A percentile compares a stretch with the other conserved stretches of the same genome.
Conservation (phyloP, 92 coral and sea anemone species). For the Phymanthus crucifer region DNA sequence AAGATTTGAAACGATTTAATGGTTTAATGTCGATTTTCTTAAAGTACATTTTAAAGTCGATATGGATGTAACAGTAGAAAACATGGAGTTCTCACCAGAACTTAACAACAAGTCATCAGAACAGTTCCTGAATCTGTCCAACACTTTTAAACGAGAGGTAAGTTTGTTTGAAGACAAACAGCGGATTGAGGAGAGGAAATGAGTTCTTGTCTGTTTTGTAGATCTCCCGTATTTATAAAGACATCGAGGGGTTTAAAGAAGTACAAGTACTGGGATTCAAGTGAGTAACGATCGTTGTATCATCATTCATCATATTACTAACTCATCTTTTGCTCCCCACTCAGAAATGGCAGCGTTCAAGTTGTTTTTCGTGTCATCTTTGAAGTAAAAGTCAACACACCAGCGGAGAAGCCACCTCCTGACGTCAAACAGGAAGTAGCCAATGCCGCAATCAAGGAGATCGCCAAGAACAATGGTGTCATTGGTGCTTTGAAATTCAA, state of each 20-base stretch:
- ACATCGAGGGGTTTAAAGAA: not conserved
- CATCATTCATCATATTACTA: too few species aligned
- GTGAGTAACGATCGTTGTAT: not conserved
- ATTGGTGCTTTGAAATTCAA: conserved; percentile 2
- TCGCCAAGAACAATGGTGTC: conserved; percentile 10
- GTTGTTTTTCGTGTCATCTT: conserved; percentile 6
- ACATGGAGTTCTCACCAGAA: conserved; percentile 4
- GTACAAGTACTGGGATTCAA: not conserved
- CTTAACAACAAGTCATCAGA: conserved; percentile 13
- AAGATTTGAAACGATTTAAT: not conserved
- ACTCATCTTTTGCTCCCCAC: not conserved
- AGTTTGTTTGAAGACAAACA: not conserved
- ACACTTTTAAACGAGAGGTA: conserved; percentile 6
- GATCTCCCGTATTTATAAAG: conserved; percentile 10
- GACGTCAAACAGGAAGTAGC: conserved; percentile 14
- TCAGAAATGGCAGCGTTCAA: conserved; percentile 18
- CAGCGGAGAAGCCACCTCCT: conserved; percentile 2
- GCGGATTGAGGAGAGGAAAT: not conserved
- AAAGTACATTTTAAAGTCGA: conserved; percentile 13
- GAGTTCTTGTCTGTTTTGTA: not conserved
- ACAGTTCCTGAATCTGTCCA: conserved; percentile 1
- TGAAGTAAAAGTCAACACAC: conserved; percentile 21
- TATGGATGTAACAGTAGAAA: conserved; percentile 7
- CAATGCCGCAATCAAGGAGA: conserved; percentile 7
- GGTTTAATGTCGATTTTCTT: not conserved